A percentile compares a stretch with the other conserved stretches of the same genome.
phyloP scores from a whole-genome alignment of 2,113 vertebrate species.

The Oncorhynchus masou region DNA sequence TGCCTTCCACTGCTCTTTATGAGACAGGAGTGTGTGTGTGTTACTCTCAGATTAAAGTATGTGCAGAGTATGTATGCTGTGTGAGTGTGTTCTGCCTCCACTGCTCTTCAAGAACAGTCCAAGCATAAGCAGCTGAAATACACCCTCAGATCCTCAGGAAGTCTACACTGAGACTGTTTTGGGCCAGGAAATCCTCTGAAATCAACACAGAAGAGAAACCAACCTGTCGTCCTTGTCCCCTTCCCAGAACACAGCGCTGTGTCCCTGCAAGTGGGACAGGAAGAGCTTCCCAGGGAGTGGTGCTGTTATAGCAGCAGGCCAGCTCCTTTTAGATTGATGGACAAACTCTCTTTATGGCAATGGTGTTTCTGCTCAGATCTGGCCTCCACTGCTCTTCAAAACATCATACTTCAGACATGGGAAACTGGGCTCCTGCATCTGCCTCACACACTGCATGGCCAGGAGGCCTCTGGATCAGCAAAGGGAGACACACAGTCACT shows the following conservation, averaged over 20 bases:
- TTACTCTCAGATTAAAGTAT: background rate
- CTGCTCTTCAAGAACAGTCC: conserved; percentile 5
- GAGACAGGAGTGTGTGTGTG: background rate
- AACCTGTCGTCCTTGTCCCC: conserved; percentile 85
- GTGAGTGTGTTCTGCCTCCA: background rate
- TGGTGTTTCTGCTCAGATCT: too few relatives aligned
- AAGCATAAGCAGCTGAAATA: conserved; percentile 23
- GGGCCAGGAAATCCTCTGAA: too few relatives aligned
- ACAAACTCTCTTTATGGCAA: too few relatives aligned
- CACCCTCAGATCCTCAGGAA: conserved; percentile 14
- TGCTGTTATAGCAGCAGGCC: too few relatives aligned
- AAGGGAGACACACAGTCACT: conserved; percentile 10
- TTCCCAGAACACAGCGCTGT: conserved; percentile 89
- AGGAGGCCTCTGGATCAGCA: conserved; percentile 89
- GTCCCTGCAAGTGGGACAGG: conserved; percentile 83
- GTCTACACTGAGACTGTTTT: too few relatives aligned
- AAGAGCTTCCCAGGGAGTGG: too few relatives aligned
- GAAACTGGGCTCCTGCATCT: conserved; percentile 93
- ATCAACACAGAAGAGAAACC: conserved; percentile 31
- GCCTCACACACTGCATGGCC: conserved; percentile 81
- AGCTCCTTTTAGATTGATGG: too few relatives aligned
- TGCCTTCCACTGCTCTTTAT: too few relatives aligned
- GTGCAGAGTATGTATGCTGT: conserved; percentile 2
- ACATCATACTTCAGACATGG: conserved; percentile 86
- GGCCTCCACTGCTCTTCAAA: too few relatives aligned